These are phyloP conservation scores for Epinephelus malabaricus DNA, from an alignment of 2,797 vertebrate species.

Conservation along the genomic window DNA sequence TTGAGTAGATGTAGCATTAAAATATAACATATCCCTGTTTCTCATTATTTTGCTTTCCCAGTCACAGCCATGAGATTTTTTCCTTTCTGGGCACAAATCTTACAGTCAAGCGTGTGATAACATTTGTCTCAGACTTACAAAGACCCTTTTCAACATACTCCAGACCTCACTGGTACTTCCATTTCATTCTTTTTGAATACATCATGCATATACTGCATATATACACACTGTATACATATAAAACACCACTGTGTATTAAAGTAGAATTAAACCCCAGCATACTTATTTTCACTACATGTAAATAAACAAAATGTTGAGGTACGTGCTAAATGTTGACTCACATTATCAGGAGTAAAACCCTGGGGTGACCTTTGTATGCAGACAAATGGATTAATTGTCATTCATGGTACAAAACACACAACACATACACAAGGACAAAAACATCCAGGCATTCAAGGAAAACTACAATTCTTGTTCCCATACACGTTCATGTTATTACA, in stretches of 20 bases:
- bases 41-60: constrained; percentile 8
- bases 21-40: constrained; percentile 20
- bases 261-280: background rate
- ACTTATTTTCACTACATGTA: background rate
- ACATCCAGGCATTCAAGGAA: constrained; percentile 15
- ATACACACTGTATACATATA: background rate
- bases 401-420: constrained; percentile 4
- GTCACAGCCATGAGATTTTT: constrained; percentile 3
- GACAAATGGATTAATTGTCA: background rate
- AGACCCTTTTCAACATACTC: constrained; percentile 14
- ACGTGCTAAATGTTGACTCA: constrained; percentile 11
- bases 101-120: background rate
- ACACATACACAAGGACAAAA: constrained; percentile 5
- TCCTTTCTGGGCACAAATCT: background rate
- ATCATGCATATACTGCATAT: background rate
- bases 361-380: constrained; percentile 11
- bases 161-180: background rate
- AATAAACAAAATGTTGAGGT: constrained; percentile 17
- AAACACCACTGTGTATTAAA: constrained; percentile 7
- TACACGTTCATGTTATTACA: constrained; percentile 4
- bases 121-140: constrained; percentile 7
- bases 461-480: constrained; percentile 11
- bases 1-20: background rate
- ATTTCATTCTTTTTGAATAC: background rate
- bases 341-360: background rate